phyloP scores from a whole-genome alignment of 1,140 invertebrate genomes.

The Piezodorus guildinii region DNA sequence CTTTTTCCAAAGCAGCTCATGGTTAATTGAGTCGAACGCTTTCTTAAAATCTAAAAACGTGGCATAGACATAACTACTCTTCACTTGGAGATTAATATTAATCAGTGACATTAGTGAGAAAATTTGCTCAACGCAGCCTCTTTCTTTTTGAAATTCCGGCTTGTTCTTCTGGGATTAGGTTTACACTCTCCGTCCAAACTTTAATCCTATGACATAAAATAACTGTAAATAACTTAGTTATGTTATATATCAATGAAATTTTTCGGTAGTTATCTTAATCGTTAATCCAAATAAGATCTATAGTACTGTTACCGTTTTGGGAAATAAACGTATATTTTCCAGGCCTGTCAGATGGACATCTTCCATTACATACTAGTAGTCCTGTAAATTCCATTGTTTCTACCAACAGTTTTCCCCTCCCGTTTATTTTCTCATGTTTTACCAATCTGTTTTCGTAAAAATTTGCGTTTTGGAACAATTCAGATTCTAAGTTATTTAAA shows the following conservation, averaged over 20 bases:
- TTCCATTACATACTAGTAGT: background rate
- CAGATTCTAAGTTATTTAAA: background rate
- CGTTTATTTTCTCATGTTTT: background rate
- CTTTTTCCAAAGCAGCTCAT: no score
- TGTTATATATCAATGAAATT: background rate
- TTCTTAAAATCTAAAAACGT: background rate
- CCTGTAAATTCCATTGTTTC: background rate
- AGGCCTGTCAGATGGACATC: background rate
- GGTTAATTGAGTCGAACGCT: background rate
- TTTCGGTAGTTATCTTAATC: background rate
- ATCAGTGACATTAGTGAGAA: background rate
- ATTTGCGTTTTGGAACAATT: background rate
- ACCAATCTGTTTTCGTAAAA: background rate
- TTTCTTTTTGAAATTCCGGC: background rate
- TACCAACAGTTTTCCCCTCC: background rate
- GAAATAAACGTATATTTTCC: background rate
- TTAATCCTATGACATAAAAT: background rate
- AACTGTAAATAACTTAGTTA: background rate
- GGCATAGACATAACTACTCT: background rate
- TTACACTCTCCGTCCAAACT: background rate
- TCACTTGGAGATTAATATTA: no score
- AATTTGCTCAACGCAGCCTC: background rate
- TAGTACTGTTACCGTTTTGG: background rate
- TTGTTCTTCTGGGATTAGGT: background rate
- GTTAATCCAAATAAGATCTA: background rate